These are phyloP conservation scores for Rhyacophila brunnea DNA, from an alignment of 1,140 invertebrate genomes.

Conservation along the genomic window DNA sequence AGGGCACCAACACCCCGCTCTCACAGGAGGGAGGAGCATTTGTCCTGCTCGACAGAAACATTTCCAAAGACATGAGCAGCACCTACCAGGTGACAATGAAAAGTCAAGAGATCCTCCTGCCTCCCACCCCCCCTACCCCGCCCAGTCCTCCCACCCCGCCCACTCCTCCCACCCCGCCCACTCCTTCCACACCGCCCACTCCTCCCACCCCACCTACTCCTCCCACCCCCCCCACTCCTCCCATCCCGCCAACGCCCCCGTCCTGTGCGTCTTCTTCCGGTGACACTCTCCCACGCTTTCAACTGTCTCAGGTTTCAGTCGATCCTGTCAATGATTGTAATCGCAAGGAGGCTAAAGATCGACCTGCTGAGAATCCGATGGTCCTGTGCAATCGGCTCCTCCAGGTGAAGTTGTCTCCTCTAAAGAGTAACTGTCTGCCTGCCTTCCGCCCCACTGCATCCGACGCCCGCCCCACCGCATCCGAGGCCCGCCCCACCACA, in stretches of 20 bases:
- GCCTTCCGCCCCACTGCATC: conserved; percentile 53
- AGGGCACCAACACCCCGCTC: conserved; percentile 19
- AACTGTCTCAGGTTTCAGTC: background rate
- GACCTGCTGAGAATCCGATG: too few relatives aligned
- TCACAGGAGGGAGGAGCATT: conserved; percentile 23
- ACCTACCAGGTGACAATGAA: conserved; percentile 18
- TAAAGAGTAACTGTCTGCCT: too few relatives aligned
- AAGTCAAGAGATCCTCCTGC: conserved; percentile 39
- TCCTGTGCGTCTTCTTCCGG: conserved; percentile 41
- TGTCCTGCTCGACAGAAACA: conserved; percentile 15
- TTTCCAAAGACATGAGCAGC: conserved; percentile 28
- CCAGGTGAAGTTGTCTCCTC: too few relatives aligned
- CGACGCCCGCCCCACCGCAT: conserved; percentile 44
- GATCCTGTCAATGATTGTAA: too few relatives aligned
- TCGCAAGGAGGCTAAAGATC: too few relatives aligned
- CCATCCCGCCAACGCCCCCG: conserved; percentile 31
- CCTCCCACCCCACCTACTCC: conserved; percentile 42
- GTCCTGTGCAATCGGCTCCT: too few relatives aligned
- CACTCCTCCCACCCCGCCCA: conserved; percentile 53
- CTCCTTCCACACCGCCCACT: conserved; percentile 63
- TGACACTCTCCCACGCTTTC: conserved; percentile 18
- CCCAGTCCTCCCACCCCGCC: conserved; percentile 56
- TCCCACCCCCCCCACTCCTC: conserved; percentile 59
- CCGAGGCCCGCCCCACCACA: conserved; percentile 55
- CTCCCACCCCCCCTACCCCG: conserved; percentile 62